Percentiles rank a stretch among this genome's conserved stretches.
Evolutionary conservation across 2,113 vertebrate species (phyloP).

Genomic region (Mellivora capensis): DNA sequence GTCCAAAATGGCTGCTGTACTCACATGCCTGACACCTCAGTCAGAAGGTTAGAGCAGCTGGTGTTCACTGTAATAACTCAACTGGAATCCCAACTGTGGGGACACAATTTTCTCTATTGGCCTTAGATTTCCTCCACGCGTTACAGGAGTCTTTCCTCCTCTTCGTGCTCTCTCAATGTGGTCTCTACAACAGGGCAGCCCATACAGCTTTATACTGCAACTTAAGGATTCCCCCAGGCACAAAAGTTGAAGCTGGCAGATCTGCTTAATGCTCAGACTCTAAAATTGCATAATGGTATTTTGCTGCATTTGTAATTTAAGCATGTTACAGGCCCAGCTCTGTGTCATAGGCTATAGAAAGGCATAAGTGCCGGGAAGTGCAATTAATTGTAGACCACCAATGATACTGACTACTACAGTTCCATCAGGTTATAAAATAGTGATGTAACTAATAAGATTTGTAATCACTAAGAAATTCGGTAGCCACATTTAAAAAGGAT

Average conservation of each 20-base stretch:
- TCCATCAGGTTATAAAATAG: not conserved
- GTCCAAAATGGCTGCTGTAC: not conserved
- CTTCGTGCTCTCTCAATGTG: not conserved
- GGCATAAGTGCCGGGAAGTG: not conserved
- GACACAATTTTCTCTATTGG: not conserved
- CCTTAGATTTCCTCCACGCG: not conserved
- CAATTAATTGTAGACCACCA: not conserved
- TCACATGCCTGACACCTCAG: not conserved
- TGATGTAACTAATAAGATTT: slow-evolving; percentile 8
- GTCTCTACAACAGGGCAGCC: not conserved
- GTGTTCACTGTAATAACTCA: not conserved
- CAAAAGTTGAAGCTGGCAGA: not conserved
- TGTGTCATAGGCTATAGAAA: not conserved
- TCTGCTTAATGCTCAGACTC: not conserved
- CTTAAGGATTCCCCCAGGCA: not conserved
- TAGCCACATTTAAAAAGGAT: not conserved
- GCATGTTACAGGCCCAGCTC: not conserved
- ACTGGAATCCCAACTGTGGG: not conserved
- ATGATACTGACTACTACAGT: not conserved
- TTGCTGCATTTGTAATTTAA: not conserved
- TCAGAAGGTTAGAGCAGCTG: not conserved
- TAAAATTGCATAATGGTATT: not conserved
- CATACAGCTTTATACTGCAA: not conserved
- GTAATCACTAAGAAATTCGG: not conserved
- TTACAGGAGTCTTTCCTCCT: not conserved